These are phyloP conservation scores for Parapristionchus giblindavisi DNA, from an alignment of 2,888 invertebrate species.

Conservation along the genomic window DNA sequence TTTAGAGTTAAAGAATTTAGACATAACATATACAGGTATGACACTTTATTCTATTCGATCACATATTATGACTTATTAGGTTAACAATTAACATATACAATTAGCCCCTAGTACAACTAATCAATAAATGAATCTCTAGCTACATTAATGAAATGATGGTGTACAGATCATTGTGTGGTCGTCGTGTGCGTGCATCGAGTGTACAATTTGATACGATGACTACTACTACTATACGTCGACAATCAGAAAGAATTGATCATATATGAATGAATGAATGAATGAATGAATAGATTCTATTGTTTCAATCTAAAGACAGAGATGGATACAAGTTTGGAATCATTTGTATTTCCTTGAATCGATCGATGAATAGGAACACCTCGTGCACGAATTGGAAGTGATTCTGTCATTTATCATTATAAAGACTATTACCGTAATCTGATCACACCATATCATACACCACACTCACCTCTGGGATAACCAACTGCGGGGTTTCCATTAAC, in stretches of 20 bases:
- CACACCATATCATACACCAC: neutral
- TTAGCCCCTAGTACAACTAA: no score
- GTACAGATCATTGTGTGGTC: slow-evolving; percentile 10
- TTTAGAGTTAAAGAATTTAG: slow-evolving; percentile 60
- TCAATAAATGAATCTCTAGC: no score
- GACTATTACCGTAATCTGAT: neutral
- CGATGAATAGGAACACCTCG: slow-evolving; percentile 2
- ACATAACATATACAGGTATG: slow-evolving; percentile 48
- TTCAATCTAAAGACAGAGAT: slow-evolving; percentile 16
- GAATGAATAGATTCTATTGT: neutral
- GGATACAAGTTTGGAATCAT: slow-evolving; percentile 16
- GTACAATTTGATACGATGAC: slow-evolving; percentile 13
- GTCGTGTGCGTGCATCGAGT: slow-evolving; percentile 6
- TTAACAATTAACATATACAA: no score
- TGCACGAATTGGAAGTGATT: neutral
- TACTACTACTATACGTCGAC: neutral
- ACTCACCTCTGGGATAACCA: neutral
- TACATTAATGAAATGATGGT: neutral
- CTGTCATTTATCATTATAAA: neutral
- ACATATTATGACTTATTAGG: no score
- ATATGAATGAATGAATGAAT: neutral
- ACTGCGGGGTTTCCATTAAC: neutral
- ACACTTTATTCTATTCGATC: slow-evolving; percentile 20
- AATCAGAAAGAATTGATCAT: neutral
- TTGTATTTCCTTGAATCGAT: neutral